Conservation (phyloP, 30 jellyfish, hydroid and myxozoan genomes). For the Hydractinia symbiolongicarpus region DNA sequence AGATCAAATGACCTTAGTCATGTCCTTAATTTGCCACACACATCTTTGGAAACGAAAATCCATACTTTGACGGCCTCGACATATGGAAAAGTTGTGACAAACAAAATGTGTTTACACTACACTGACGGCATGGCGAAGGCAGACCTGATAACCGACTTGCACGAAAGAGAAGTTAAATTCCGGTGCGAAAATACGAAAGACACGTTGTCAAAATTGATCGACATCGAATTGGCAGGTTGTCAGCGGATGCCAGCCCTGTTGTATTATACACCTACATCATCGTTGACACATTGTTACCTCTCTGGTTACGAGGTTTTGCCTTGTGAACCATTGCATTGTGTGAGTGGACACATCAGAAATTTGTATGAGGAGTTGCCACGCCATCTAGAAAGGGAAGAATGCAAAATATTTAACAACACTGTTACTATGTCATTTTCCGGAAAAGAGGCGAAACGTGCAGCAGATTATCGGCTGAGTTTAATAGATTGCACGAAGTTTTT, state of each 20-base stretch:
- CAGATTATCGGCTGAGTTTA: slow-evolving; percentile 17
- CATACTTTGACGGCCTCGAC: slow-evolving; percentile 1
- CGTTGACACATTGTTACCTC: not conserved
- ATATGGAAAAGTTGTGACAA: not conserved
- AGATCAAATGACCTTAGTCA: slow-evolving; percentile 7
- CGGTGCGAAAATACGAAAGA: slow-evolving; percentile 5
- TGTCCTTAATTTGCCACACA: slow-evolving; percentile 5
- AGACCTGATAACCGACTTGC: slow-evolving; percentile 17
- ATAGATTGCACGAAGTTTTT: not conserved
- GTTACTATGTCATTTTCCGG: slow-evolving; percentile 13
- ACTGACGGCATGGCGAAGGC: slow-evolving; percentile 1
- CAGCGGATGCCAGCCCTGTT: slow-evolving; percentile 33
- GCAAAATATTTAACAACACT: not conserved
- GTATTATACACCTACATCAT: not conserved
- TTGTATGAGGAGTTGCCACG: slow-evolving; percentile 32
- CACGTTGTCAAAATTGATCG: slow-evolving; percentile 1
- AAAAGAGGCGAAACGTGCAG: slow-evolving; percentile 31
- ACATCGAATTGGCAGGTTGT: slow-evolving; percentile 26
- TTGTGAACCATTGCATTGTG: slow-evolving; percentile 22
- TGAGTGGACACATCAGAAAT: slow-evolving; percentile 25
- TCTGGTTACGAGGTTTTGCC: slow-evolving; percentile 31
- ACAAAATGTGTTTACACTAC: not conserved
- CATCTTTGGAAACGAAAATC: slow-evolving; percentile 2
- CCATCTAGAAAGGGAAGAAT: slow-evolving; percentile 24
- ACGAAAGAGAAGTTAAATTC: slow-evolving; percentile 17